These are phyloP conservation scores for Premnoplex brunnescens DNA, from an alignment of 2,797 vertebrate species.

Conservation along the genomic window DNA sequence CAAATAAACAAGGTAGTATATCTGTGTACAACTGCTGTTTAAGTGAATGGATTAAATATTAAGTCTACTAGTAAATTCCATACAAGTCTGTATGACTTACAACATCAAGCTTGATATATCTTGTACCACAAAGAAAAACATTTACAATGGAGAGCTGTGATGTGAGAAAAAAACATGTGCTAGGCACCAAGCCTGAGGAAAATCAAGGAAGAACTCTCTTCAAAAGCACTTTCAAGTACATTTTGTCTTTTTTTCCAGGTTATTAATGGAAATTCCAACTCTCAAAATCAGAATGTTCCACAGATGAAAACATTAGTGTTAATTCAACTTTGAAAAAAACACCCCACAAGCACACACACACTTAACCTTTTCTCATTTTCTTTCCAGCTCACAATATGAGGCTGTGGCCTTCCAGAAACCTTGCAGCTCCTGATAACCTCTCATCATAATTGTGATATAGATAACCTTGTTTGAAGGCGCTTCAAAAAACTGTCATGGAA, in stretches of 20 bases:
- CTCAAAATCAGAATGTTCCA: not conserved
- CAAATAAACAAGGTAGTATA: conserved; percentile 45
- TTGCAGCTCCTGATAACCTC: not conserved
- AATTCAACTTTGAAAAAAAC: not conserved
- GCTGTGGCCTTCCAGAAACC: not conserved
- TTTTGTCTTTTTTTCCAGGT: not conserved
- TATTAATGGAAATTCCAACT: not conserved
- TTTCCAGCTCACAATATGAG: not conserved
- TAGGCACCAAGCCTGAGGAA: not conserved
- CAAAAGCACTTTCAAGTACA: not conserved
- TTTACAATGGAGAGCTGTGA: not conserved
- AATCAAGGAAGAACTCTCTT: not conserved
- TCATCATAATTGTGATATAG: not conserved
- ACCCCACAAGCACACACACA: not conserved
- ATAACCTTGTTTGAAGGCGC: not conserved
- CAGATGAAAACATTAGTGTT: not conserved
- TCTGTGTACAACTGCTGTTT: not conserved
- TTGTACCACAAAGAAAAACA: not conserved
- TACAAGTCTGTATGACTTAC: not conserved
- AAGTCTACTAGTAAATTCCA: conserved; percentile 9
- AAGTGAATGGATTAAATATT: conserved; percentile 19
- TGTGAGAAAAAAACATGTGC: not conserved
- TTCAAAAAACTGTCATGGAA: not conserved
- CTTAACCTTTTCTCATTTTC: not conserved
- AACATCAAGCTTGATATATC: not conserved